phyloP scores from a whole-genome alignment of 1,140 invertebrate genomes.

The Drosophila pseudoananassae region DNA sequence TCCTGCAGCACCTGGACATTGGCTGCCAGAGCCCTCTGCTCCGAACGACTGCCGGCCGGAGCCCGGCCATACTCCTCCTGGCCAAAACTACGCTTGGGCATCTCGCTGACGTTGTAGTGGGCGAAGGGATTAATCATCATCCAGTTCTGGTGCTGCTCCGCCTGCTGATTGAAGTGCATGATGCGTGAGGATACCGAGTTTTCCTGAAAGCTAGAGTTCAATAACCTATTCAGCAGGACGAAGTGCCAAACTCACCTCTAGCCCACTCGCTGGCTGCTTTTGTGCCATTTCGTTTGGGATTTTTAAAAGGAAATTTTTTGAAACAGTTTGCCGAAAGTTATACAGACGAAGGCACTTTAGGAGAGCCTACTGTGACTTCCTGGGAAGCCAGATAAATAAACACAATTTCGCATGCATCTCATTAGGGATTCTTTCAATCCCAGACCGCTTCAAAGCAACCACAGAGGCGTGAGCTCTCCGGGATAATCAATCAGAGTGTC shows the following conservation, averaged over 20 bases:
- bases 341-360: neutral
- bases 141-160: slow-evolving; percentile 54
- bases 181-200: slow-evolving; percentile 60
- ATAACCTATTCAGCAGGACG: neutral
- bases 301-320: neutral
- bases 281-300: slow-evolving; percentile 16
- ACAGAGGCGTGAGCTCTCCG: slow-evolving; percentile 12
- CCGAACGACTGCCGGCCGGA: slow-evolving; percentile 53
- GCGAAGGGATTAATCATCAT: slow-evolving; percentile 65
- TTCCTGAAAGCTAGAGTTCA: slow-evolving; percentile 10
- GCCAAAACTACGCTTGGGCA: slow-evolving; percentile 42
- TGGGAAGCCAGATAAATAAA: neutral
- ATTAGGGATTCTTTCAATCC: slow-evolving; percentile 16
- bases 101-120: slow-evolving; percentile 55
- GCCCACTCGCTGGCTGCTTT: neutral
- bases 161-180: slow-evolving; percentile 54
- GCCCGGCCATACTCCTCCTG: slow-evolving; percentile 50
- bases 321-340: neutral
- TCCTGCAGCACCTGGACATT: slow-evolving; percentile 52
- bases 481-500: slow-evolving; percentile 48
- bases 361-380: slow-evolving; percentile 2
- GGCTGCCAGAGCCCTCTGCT: slow-evolving; percentile 46
- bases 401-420: slow-evolving; percentile 8
- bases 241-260: neutral
- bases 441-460: slow-evolving; percentile 23